Conservation (phyloP, 2,888 invertebrate species). For the Odontothrips loti region DNA sequence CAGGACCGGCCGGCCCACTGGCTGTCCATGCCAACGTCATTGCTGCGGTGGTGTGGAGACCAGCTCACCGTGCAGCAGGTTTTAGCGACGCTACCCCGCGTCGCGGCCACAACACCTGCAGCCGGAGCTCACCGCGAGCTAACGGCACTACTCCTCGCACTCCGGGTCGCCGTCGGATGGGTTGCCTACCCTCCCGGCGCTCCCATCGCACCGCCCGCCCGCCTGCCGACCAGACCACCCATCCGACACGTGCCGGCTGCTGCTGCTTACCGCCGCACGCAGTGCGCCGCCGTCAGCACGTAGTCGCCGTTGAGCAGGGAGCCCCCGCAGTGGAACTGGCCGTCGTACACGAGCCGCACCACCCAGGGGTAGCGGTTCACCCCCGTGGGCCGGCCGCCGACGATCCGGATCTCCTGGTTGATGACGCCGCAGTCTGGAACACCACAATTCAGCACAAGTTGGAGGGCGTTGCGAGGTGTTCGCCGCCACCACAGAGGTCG, state of each 20-base stretch:
- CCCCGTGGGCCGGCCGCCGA: conserved; percentile 76
- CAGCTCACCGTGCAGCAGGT: background rate
- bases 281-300: conserved; percentile 83
- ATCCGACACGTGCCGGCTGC: background rate
- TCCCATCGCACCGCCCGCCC: background rate
- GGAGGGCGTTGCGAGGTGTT: background rate
- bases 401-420: conserved; percentile 82
- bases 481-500: background rate
- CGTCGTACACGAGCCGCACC: conserved; percentile 79
- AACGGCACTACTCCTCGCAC: background rate
- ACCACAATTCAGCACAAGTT: too few relatives aligned
- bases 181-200: background rate
- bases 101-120: background rate
- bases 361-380: conserved; percentile 84
- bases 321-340: conserved; percentile 84
- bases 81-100: too few relatives aligned
- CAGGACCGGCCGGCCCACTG: too few relatives aligned
- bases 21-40: too few relatives aligned
- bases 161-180: background rate
- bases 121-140: background rate
- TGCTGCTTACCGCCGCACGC: conserved; percentile 64
- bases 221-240: background rate
- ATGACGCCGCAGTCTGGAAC: conserved; percentile 74
- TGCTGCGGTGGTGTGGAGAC: background rate
- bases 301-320: conserved; percentile 77